phyloP scores from a whole-genome alignment of 2,888 invertebrate genomes.

The Conistra vaccinii region DNA sequence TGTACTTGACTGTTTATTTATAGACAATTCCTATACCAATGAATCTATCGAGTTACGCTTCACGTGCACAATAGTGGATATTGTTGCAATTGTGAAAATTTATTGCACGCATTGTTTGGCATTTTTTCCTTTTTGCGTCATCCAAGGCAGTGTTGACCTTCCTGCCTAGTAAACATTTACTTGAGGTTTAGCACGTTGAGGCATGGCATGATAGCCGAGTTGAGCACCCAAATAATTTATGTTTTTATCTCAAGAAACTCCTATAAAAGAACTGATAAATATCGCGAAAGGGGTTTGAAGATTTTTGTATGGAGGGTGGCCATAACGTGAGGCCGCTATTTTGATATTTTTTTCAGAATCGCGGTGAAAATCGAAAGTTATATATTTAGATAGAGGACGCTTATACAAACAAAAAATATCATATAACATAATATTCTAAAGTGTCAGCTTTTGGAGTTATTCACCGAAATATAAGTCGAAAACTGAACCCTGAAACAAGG shows the following conservation, averaged over 20 bases:
- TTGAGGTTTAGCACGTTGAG: conserved; percentile 15
- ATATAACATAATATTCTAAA: too few species aligned
- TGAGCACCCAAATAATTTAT: not conserved
- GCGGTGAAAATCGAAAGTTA: too few species aligned
- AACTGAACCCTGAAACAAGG: too few species aligned
- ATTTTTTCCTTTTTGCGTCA: conserved; percentile 53
- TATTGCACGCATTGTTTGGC: conserved; percentile 36
- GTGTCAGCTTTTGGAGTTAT: too few species aligned
- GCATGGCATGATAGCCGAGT: conserved; percentile 10
- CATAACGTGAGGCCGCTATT: too few species aligned
- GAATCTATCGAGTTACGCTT: conserved; percentile 32
- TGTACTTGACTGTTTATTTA: conserved; percentile 7
- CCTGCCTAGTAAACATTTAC: conserved; percentile 45
- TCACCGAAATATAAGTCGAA: too few species aligned
- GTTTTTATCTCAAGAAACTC: not conserved
- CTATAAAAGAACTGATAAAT: not conserved
- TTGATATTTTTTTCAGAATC: too few species aligned
- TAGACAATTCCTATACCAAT: conserved; percentile 4
- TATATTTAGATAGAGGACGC: too few species aligned
- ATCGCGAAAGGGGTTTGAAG: too few species aligned
- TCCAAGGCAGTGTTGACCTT: conserved; percentile 35
- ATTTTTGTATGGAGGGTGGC: too few species aligned
- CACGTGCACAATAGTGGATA: conserved; percentile 36
- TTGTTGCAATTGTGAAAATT: conserved; percentile 36
- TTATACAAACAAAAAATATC: too few species aligned